Percentiles rank a stretch among this genome's conserved stretches.
Conservation (phyloP, 2,113 vertebrate species). For the Notarius lentiginosus region DNA sequence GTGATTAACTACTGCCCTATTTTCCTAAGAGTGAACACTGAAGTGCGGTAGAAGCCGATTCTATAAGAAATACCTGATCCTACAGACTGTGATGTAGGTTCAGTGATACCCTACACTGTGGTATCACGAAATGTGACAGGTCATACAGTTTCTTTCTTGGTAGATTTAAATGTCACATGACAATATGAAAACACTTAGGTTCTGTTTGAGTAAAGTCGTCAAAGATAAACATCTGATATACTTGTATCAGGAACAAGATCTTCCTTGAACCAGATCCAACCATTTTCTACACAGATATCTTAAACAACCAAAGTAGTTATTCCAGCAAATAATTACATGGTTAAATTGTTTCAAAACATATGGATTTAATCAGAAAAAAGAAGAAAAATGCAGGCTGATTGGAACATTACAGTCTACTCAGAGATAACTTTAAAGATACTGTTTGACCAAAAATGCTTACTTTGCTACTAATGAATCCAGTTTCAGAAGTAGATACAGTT, state of each 20-base stretch:
- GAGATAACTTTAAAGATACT: conserved; percentile 20
- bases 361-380: conserved; percentile 22
- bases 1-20: neutral
- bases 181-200: conserved; percentile 9
- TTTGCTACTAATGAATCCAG: conserved; percentile 5
- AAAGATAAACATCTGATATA: conserved; percentile 5
- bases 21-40: neutral
- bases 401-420: neutral
- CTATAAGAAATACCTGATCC: neutral
- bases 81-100: neutral
- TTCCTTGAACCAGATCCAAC: conserved; percentile 16
- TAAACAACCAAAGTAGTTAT: conserved; percentile 16
- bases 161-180: neutral
- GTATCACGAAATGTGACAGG: neutral
- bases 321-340: conserved; percentile 5
- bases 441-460: neutral
- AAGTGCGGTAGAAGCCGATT: neutral
- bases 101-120: too few relatives aligned
- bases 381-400: neutral
- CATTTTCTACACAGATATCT: conserved; percentile 9
- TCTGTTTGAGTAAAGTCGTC: conserved; percentile 1
- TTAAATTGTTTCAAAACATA: conserved; percentile 12
- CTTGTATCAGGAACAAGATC: conserved; percentile 16
- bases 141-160: neutral
- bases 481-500: conserved; percentile 5